These are phyloP conservation scores for Acromyrmex heyeri DNA, from an alignment of 1,140 invertebrate genomes.

Conservation along the genomic window DNA sequence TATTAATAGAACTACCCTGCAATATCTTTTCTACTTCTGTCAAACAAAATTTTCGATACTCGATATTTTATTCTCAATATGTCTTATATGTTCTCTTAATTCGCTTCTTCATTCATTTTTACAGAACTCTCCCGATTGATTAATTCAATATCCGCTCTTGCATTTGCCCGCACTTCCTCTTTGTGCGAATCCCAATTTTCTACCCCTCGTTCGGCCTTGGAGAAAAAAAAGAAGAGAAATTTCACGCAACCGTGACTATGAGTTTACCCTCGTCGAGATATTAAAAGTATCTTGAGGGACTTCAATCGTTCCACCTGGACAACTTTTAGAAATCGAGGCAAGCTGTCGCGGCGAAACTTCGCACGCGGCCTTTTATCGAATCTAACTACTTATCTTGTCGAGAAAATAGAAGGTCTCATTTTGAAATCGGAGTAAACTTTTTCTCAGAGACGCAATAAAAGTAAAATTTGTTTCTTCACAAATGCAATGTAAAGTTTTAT, in stretches of 20 bases:
- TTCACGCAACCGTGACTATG: not conserved
- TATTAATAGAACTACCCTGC: not conserved
- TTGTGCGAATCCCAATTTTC: constrained; percentile 36
- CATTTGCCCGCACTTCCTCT: constrained; percentile 8
- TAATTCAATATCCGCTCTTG: constrained; percentile 28
- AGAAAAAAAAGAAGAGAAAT: constrained; percentile 40
- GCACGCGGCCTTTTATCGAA: not conserved
- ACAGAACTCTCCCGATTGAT: not conserved
- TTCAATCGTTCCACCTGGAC: constrained; percentile 26
- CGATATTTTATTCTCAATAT: not conserved
- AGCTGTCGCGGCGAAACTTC: constrained; percentile 17
- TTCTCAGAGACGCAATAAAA: constrained; percentile 11
- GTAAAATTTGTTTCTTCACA: constrained; percentile 5
- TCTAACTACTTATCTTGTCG: constrained; percentile 23
- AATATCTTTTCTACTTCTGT: not conserved
- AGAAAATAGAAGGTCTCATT: constrained; percentile 17
- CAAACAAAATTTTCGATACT: not conserved
- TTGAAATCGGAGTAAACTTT: constrained; percentile 15
- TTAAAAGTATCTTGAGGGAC: constrained; percentile 46
- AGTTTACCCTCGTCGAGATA: constrained; percentile 26
- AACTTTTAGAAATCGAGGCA: constrained; percentile 33
- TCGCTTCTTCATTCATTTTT: not conserved
- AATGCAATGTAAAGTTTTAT: constrained; percentile 22
- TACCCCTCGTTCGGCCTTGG: not conserved
- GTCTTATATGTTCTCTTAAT: constrained; percentile 5